A percentile compares a stretch with the other conserved stretches of the same genome.
phyloP scores from a whole-genome alignment of 2,113 vertebrate species.

The Tiliqua scincoides region DNA sequence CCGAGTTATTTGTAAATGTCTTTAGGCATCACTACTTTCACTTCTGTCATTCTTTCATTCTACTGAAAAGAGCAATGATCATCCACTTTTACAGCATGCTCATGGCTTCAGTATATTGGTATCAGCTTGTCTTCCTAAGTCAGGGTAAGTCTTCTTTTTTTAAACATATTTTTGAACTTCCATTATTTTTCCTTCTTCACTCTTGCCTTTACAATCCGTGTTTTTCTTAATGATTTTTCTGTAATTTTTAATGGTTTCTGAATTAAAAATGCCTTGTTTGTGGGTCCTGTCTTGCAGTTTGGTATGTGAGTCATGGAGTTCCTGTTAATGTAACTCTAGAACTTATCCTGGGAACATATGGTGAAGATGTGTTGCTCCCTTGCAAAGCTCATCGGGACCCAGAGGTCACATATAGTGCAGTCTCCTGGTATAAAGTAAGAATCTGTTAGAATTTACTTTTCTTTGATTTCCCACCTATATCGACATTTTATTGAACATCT shows the following conservation, averaged over 20 bases:
- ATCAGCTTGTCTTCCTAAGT: constrained; percentile 67
- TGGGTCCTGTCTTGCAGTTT: constrained; percentile 67
- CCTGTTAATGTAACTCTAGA: constrained; percentile 23
- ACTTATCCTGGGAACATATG: constrained; percentile 67
- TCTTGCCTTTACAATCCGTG: background rate
- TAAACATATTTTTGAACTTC: background rate
- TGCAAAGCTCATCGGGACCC: constrained; percentile 64
- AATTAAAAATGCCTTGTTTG: background rate
- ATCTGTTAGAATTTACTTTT: background rate
- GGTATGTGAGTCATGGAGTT: constrained; percentile 49
- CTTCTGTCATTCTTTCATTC: constrained; percentile 13
- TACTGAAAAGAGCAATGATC: background rate
- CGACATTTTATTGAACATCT: background rate
- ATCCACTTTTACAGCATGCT: background rate
- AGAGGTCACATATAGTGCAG: constrained; percentile 42
- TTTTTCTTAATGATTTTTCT: background rate
- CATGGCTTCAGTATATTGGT: constrained; percentile 26
- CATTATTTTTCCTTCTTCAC: background rate
- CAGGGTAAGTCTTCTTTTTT: constrained; percentile 61
- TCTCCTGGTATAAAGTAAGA: constrained; percentile 77
- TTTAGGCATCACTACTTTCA: constrained; percentile 41
- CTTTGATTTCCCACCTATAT: constrained; percentile 32
- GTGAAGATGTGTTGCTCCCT: constrained; percentile 69
- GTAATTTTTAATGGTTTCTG: background rate
- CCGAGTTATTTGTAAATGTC: constrained; percentile 40